Evolutionary conservation across 2,113 vertebrate genomes (phyloP), one percentile per base, ranked within the genome.

Genomic region (Bos indicus): DNA sequence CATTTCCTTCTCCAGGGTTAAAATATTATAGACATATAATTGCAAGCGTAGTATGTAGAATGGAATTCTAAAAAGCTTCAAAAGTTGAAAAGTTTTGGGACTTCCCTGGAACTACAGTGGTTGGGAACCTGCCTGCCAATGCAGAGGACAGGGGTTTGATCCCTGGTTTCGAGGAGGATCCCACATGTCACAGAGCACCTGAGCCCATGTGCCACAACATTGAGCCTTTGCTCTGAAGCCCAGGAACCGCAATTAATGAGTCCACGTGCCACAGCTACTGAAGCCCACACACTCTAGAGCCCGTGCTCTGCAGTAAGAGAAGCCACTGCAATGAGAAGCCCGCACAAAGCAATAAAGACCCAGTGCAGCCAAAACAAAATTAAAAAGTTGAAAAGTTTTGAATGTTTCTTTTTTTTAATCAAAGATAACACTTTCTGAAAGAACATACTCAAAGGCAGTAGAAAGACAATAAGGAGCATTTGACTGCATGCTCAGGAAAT

Each of bases 1-100:
- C 71, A 15, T 77, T 77, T 77, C 40, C 40, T 77, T 77, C 71
- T 77, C 71, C 71, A 15, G 71, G 40, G 23, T 64, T 91, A 91
- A 96, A 96, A 88, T 95, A 78, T 33, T 90, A 85, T 85, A 95
- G 54, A 59, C 33, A 62, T 17, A 92, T 71, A 56, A 60, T 83
- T 97, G 46, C 14, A 90, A 96, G 43, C 14, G 30, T 64, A 48
- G 19, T 33, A 96, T 96, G 92, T 21, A 94, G 56, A n/a, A 40
- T 36, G n/a, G 48, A 30, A 64, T 88, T 87, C 40, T 94, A 86
- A 67, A 91, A 86, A 43, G 28, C 93, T 93, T 92, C n/a, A 57
- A 60, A 96, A 96, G 59, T 36, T 85, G 77, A 64, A 96, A 92
- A n/a, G 15, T n/a, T 51, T 71, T 77, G 19, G 23, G 40, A 15